phyloP scores from a whole-genome alignment of 2,888 invertebrate genomes.

The Thereva unica region DNA sequence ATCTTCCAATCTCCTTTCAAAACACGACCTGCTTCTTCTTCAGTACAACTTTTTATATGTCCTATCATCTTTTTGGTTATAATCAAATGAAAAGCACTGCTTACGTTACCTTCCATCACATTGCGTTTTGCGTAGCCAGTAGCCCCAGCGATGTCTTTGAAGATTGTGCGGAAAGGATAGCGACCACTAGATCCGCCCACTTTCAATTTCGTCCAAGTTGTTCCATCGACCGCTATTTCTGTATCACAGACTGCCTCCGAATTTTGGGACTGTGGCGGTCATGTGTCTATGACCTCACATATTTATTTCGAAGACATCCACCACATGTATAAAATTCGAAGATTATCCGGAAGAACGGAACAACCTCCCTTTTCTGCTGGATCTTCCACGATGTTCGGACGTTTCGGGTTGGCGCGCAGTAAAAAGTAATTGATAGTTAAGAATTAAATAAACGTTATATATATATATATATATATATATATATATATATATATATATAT shows the following conservation, averaged over 20 bases:
- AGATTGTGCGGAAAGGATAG: constrained; percentile 29
- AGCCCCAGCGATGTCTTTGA: constrained; percentile 37
- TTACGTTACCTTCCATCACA: constrained; percentile 35
- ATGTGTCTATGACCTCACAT: too few species aligned
- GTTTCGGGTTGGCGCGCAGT: too few species aligned
- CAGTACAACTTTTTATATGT: constrained; percentile 17
- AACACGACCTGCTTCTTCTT: constrained; percentile 18
- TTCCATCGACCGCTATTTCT: constrained; percentile 9
- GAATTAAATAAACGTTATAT: too few species aligned
- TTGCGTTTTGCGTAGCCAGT: constrained; percentile 39
- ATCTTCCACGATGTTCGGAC: too few species aligned
- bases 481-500: too few species aligned
- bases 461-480: too few species aligned
- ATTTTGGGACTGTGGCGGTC: too few species aligned
- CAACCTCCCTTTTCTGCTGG: too few species aligned
- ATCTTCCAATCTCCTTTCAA: constrained; percentile 14
- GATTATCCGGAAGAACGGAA: too few species aligned
- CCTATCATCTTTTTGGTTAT: constrained; percentile 6
- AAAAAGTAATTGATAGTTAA: too few species aligned
- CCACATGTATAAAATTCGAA: too few species aligned
- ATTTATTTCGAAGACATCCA: too few species aligned
- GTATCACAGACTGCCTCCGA: constrained; percentile 1
- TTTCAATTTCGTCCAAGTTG: constrained; percentile 16
- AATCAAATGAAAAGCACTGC: constrained; percentile 32
- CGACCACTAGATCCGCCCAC: constrained; percentile 32